Conservation (phyloP, 2,797 vertebrate genomes). For the Liparis tanakae region DNA sequence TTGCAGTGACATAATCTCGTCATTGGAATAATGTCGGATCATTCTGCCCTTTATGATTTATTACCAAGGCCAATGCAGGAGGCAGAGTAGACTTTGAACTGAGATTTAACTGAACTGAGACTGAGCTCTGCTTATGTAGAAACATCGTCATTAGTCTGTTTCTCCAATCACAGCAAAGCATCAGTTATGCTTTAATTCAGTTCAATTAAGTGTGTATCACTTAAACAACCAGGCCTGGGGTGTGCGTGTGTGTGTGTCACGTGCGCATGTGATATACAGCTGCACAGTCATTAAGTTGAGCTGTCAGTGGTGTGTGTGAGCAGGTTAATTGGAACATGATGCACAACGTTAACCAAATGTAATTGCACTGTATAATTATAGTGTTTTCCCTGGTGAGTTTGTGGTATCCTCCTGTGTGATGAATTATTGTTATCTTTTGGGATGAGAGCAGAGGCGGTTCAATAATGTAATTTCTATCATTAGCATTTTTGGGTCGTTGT, state of each 20-base stretch:
- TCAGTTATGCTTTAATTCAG: conserved; percentile 69
- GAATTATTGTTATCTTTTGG: background rate
- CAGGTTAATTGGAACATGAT: conserved; percentile 68
- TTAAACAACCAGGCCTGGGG: conserved; percentile 21
- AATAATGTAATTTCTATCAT: conserved; percentile 5
- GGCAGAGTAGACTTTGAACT: background rate
- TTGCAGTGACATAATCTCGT: background rate
- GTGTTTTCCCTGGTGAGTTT: conserved; percentile 13
- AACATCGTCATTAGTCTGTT: conserved; percentile 6
- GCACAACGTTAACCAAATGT: conserved; percentile 56
- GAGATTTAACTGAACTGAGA: conserved; percentile 3
- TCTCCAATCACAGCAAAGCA: conserved; percentile 39
- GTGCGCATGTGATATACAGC: background rate
- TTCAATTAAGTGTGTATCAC: conserved; percentile 71
- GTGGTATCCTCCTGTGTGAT: conserved; percentile 3
- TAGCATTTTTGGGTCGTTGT: background rate
- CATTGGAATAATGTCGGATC: background rate
- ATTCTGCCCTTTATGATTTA: background rate
- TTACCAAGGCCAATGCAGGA: background rate
- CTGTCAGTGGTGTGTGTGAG: conserved; percentile 39
- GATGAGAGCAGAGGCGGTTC: background rate
- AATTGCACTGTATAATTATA: conserved; percentile 62
- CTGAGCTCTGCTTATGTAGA: background rate
- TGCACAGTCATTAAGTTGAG: conserved; percentile 41
- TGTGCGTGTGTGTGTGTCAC: background rate